phyloP scores from a whole-genome alignment of 2,888 invertebrate species.

The Parnassius orleans region DNA sequence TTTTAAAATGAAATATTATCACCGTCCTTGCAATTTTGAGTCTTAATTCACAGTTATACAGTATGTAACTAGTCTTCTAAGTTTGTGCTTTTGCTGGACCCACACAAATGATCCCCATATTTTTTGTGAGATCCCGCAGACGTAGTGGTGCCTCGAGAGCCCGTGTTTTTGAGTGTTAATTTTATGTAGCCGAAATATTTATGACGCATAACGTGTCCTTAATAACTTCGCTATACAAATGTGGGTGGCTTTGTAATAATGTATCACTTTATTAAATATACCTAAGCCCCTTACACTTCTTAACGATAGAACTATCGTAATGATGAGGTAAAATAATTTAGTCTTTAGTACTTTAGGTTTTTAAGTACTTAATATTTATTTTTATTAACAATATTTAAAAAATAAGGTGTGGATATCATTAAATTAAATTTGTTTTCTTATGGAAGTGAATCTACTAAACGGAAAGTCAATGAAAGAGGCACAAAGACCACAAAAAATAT shows the following conservation, averaged over 20 bases:
- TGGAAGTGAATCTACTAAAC: constrained; percentile 58
- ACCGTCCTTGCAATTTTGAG: constrained; percentile 34
- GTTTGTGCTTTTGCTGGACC: constrained; percentile 44
- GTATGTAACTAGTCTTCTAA: constrained; percentile 29
- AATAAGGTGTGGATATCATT: too few species aligned
- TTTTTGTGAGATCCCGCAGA: constrained; percentile 72
- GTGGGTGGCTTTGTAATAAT: constrained; percentile 75
- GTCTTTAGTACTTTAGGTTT: too few species aligned
- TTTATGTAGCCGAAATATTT: constrained; percentile 81
- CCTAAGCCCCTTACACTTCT: constrained; percentile 23
- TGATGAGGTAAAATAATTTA: too few species aligned
- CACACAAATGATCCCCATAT: constrained; percentile 69
- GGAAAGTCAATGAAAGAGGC: constrained; percentile 61
- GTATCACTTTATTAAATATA: constrained; percentile 71
- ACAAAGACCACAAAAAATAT: constrained; percentile 55
- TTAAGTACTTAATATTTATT: too few species aligned
- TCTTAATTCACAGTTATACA: constrained; percentile 36
- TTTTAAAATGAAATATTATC: constrained; percentile 25
- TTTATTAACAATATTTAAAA: too few species aligned
- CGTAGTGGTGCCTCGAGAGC: constrained; percentile 77
- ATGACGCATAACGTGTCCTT: constrained; percentile 78
- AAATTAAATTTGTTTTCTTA: constrained; percentile 6
- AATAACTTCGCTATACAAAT: constrained; percentile 76
- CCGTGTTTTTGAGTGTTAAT: constrained; percentile 79
- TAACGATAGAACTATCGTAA: too few species aligned